Evolutionary conservation across 2,888 invertebrate species (phyloP), one percentile per base, ranked within the genome.

Genomic region (Spodoptera exigua): DNA sequence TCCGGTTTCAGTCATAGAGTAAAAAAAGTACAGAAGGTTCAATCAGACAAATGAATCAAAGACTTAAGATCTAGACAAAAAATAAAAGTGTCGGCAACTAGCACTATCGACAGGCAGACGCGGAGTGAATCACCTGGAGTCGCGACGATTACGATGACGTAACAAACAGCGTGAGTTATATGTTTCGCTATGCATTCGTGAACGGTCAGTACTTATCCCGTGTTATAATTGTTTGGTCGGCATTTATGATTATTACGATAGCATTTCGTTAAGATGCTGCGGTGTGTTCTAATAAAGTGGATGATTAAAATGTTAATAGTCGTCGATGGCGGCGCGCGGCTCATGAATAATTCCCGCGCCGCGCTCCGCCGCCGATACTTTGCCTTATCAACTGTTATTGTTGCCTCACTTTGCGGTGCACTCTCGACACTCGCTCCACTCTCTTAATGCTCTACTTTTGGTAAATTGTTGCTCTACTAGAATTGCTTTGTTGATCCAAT

Each of bases 281-380:
- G 16, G 4, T 10, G 40, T 44, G 36, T 21, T 57, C 61, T 60
- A 67, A 68, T 73, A 75, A 73, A 68, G 57, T 53, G 49, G 67
- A 66, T 78, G 77, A 82, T 83, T 80, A 81, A 80, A 83, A 83
- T 81, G 80, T 83, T 83, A 82, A 76, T 79, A 80, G 78, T 79
- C 57, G 73, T 54, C 70, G 74, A 61, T 55, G 74, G 70, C 49
- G 61, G 60, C 46, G 60, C 45, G 61, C 54, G 35, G 44, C 63
- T 79, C 68, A 73, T 79, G 77, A 76, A 80, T 80, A 68, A 76
- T 76, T 70, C 56, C 64, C 61, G 48, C 36, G 57, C 27, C 27
- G 27, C 27, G 7, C 27, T 7, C 9, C 27, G 27, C 27, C 7
- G 27, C 49, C 57, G 62, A 61, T 66, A 68, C 59, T 55, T 48